Base-by-base conservation (phyloP, 2,113 vertebrate species). In the Pterophyllum scalare region DNA sequence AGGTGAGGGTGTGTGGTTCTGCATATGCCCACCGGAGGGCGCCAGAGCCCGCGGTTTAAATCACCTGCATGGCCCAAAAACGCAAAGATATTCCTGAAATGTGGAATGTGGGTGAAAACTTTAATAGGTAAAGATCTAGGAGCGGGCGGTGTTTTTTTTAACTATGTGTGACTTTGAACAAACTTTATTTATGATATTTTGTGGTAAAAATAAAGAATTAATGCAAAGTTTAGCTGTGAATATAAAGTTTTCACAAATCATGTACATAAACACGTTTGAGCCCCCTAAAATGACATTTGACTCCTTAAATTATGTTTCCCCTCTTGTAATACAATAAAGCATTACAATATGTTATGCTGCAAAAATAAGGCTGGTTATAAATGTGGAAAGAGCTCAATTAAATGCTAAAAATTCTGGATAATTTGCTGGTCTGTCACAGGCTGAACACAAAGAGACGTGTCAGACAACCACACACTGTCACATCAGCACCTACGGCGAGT, bases 1-100 rank as follows among this genome's bases (percentile, higher is more conserved):
- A 91, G 78, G 75, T 52, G n/a, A 22, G 6, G 33, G 7, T 6
- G 1, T 82, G 86, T 64, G 2, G 0, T 87, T 76, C 40, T 2
- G 2, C 1, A 8, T 35, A 3, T 58, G 10, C 0, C 14, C 91
- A 1, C 87, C 79, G 4, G 92, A 75, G 86, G 83, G 64, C 87
- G 87, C 87, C 90, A 91, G 38, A 92, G 88, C 13, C 84, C 84
- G 20, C 3, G 15, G 62, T 75, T 79, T 43, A 59, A 59, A 20
- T 58, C 19, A 3, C 2, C 24, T 10, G 49, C 40, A 20, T 28
- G 38, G 40, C 38, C 38, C 46, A 46, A 59, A 20, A 67, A 46
- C 1, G 6, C 4, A 17, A 43, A 58, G 3, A 19, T 20, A 20
- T 72, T 72, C 43, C 17, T 20, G 65, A 52, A 72, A 52, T 52